Conservation (phyloP, 2,888 invertebrate genomes). For the Tenthredo distinguenda region DNA sequence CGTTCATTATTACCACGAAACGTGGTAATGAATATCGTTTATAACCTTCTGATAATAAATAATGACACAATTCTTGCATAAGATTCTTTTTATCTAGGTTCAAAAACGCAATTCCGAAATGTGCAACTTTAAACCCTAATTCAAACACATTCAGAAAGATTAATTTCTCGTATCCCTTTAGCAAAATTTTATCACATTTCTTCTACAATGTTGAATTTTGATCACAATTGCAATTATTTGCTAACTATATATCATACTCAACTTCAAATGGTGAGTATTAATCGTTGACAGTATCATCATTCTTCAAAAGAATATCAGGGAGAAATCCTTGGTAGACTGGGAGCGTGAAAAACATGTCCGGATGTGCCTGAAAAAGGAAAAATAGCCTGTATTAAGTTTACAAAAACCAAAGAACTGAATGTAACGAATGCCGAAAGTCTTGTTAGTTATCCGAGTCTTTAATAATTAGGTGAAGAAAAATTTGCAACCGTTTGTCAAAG, state of each 20-base stretch:
- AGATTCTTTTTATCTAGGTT: not conserved
- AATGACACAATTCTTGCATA: not conserved
- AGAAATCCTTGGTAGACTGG: conserved; percentile 61
- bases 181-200: not conserved
- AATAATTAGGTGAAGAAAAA: not conserved
- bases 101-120: not conserved
- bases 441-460: not conserved
- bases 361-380: conserved; percentile 62
- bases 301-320: conserved; percentile 65
- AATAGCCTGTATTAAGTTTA: not conserved
- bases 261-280: not conserved
- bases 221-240: not conserved
- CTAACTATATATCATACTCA: not conserved
- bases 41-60: not conserved
- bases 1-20: not conserved
- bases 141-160: not conserved
- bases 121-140: not conserved
- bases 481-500: conserved; percentile 24
- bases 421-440: not conserved
- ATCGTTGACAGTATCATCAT: not conserved
- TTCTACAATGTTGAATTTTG: not conserved
- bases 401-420: not conserved
- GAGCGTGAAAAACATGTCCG: conserved; percentile 65
- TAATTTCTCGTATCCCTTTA: not conserved
- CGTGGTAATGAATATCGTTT: not conserved